Evolutionary conservation across 2,113 vertebrate species (phyloP).

Genomic region (Takifugu bimaculatus): DNA sequence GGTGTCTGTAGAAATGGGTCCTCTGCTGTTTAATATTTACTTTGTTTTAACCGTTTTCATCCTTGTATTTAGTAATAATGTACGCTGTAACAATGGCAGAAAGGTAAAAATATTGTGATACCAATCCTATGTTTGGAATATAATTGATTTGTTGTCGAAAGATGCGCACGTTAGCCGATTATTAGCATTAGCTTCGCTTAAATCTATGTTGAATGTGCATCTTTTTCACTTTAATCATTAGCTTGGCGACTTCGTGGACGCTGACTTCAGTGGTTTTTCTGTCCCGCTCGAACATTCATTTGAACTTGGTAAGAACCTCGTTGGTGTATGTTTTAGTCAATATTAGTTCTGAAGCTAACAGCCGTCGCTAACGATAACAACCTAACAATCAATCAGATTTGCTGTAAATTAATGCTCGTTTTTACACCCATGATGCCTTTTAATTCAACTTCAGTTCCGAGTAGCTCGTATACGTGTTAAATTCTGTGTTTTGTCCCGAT

Average conservation of each 20-base stretch:
- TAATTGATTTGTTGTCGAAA: no score
- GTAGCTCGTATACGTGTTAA: no score
- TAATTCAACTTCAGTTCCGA: neutral
- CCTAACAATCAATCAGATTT: neutral
- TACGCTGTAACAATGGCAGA: constrained; percentile 64
- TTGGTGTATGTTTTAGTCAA: no score
- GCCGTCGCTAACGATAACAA: neutral
- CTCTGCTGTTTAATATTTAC: no score
- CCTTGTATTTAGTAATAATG: constrained; percentile 24
- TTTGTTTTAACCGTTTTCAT: constrained; percentile 16
- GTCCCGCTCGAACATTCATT: constrained; percentile 87
- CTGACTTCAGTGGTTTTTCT: constrained; percentile 75
- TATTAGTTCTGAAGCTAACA: neutral
- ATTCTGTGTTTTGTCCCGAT: no score
- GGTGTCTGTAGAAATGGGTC: no score
- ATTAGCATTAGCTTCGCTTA: constrained; percentile 39
- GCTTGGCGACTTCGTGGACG: constrained; percentile 75
- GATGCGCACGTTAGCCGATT: neutral
- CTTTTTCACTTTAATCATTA: constrained; percentile 39
- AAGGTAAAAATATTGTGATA: constrained; percentile 53
- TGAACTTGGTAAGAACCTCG: constrained; percentile 79
- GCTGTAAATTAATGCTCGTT: neutral
- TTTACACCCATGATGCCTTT: neutral
- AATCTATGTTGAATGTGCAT: constrained; percentile 6
- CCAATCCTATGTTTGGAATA: accelerated